These are phyloP conservation scores for Vidua macroura DNA, from an alignment of 2,113 vertebrate species.

Conservation along the genomic window DNA sequence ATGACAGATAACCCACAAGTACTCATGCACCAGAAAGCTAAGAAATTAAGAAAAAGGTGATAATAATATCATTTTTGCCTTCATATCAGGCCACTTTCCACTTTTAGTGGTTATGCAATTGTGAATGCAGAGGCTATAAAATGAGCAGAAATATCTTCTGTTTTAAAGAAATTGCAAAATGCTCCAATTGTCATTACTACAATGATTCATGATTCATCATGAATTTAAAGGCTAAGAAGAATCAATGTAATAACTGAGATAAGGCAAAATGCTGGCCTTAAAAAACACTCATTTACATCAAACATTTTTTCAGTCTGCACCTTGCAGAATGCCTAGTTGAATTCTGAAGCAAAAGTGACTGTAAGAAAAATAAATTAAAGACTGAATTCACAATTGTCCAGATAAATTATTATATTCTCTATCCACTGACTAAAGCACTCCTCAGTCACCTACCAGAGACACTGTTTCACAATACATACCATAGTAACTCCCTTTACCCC, in stretches of 20 bases:
- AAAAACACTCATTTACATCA: background rate
- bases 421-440: background rate
- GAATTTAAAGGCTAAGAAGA: background rate
- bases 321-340: background rate
- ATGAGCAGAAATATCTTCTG: background rate
- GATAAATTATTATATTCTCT: background rate
- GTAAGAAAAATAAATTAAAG: background rate
- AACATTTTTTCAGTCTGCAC: background rate
- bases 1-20: background rate
- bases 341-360: background rate
- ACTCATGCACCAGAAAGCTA: background rate
- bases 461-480: background rate
- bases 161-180: background rate
- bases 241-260: background rate
- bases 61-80: background rate
- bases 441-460: background rate
- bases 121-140: background rate
- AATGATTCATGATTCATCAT: background rate
- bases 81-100: background rate
- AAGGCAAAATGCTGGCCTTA: background rate
- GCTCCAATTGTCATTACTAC: background rate
- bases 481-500: background rate
- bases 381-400: background rate
- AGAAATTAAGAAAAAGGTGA: background rate
- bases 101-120: background rate